A percentile compares a stretch with the other conserved stretches of the same genome.
Conservation (phyloP, 1,140 invertebrate genomes). For the Temnothorax longispinosus region DNA sequence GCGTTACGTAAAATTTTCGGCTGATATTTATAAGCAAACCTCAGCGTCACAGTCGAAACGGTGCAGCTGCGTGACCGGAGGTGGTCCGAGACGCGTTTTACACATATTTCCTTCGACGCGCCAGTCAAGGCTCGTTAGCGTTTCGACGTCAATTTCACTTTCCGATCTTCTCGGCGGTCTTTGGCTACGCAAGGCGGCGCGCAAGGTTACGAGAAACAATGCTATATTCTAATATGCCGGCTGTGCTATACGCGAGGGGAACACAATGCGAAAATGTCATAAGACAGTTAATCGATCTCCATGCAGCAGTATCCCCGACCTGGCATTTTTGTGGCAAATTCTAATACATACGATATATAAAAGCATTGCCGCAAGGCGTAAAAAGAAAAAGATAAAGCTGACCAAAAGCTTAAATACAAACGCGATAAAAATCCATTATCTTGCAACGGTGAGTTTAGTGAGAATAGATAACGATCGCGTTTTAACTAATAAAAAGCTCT, state of each 20-base stretch:
- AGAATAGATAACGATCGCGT: background rate
- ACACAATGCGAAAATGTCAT: background rate
- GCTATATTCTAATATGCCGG: background rate
- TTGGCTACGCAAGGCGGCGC: background rate
- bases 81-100: conserved; percentile 25
- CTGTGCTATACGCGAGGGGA: background rate
- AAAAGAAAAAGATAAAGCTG: background rate
- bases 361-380: background rate
- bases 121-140: conserved; percentile 53
- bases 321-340: conserved; percentile 17
- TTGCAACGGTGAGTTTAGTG: background rate
- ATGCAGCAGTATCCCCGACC: background rate
- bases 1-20: conserved; percentile 28
- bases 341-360: background rate
- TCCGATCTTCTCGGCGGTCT: conserved; percentile 15
- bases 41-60: background rate
- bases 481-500: background rate
- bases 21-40: conserved; percentile 41
- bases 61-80: conserved; percentile 3
- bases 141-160: conserved; percentile 53
- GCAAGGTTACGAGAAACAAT: conserved; percentile 34
- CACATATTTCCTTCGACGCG: conserved; percentile 34
- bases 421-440: background rate
- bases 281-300: conserved; percentile 29
- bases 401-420: background rate